These are phyloP conservation scores for Dromas ardeola DNA, from an alignment of 2,113 vertebrate genomes.

Conservation along the genomic window DNA sequence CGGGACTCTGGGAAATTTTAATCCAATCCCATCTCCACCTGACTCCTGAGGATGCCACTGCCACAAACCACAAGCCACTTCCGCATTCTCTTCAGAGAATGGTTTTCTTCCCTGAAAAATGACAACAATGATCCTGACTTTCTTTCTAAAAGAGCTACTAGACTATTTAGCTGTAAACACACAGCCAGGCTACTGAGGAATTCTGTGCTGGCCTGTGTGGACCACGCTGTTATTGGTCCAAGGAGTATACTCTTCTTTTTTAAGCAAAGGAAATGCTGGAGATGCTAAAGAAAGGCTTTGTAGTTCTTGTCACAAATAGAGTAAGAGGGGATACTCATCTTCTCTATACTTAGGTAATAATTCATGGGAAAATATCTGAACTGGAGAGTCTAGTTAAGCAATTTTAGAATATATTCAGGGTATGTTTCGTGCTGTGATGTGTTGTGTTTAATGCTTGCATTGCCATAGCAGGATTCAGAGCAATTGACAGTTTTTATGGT, in stretches of 20 bases:
- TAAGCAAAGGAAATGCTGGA: background rate
- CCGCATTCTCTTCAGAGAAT: background rate
- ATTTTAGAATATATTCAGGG: background rate
- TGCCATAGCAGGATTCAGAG: background rate
- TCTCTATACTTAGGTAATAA: background rate
- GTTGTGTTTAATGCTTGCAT: background rate
- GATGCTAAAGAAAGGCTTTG: background rate
- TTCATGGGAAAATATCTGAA: background rate
- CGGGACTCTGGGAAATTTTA: background rate
- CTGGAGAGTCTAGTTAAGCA: background rate
- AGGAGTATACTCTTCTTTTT: background rate
- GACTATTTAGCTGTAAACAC: background rate
- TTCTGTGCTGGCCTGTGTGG: background rate
- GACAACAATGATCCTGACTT: background rate
- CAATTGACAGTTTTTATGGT: background rate
- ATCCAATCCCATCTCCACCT: background rate
- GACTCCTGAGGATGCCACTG: background rate
- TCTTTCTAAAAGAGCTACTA: background rate
- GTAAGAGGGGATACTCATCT: background rate
- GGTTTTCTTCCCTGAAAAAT: background rate
- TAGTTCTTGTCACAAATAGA: background rate
- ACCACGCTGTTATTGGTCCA: fast-evolving
- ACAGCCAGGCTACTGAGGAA: background rate
- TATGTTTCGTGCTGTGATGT: background rate
- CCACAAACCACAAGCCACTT: background rate